Conservation (phyloP, 2,113 vertebrate genomes). For the Brachionichthys hirsutus region DNA sequence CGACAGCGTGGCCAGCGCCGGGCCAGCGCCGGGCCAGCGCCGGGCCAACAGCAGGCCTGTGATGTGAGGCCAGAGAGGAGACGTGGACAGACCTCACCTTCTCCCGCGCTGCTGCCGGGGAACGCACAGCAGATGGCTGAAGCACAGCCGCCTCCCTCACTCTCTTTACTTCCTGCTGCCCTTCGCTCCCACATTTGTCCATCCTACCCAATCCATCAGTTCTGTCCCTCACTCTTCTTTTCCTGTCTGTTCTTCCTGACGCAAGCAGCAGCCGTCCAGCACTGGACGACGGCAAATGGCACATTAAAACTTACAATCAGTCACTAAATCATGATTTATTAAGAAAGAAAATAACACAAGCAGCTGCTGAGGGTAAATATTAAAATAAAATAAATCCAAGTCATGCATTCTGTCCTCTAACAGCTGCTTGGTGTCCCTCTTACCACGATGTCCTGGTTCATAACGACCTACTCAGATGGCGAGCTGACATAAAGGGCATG, state of each 20-base stretch:
- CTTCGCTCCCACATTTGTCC: neutral
- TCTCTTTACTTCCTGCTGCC: constrained; percentile 13
- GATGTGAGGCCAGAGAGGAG: constrained; percentile 75
- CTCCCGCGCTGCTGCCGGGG: constrained; percentile 58
- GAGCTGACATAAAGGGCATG: too few relatives aligned
- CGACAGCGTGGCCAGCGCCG: constrained; percentile 55
- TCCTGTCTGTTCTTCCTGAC: neutral
- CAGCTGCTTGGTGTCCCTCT: too few relatives aligned
- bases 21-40: constrained; percentile 58
- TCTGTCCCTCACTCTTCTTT: neutral
- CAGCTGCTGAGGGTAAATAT: neutral
- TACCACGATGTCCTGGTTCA: too few relatives aligned
- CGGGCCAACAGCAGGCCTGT: constrained; percentile 70
- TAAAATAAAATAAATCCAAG: too few relatives aligned
- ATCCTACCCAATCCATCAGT: neutral
- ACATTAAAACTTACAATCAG: neutral
- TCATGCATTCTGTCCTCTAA: too few relatives aligned
- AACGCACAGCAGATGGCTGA: constrained; percentile 70
- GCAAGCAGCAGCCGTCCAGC: too few relatives aligned
- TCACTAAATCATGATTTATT: neutral
- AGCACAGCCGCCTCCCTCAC: constrained; percentile 60
- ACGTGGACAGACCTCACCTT: constrained; percentile 77
- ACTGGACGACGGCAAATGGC: neutral
- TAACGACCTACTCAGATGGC: too few relatives aligned
- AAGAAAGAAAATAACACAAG: too few relatives aligned